Evolutionary conservation across 2,888 invertebrate species (phyloP), one percentile per base, ranked within the genome.

Genomic region (Acronicta alni): DNA sequence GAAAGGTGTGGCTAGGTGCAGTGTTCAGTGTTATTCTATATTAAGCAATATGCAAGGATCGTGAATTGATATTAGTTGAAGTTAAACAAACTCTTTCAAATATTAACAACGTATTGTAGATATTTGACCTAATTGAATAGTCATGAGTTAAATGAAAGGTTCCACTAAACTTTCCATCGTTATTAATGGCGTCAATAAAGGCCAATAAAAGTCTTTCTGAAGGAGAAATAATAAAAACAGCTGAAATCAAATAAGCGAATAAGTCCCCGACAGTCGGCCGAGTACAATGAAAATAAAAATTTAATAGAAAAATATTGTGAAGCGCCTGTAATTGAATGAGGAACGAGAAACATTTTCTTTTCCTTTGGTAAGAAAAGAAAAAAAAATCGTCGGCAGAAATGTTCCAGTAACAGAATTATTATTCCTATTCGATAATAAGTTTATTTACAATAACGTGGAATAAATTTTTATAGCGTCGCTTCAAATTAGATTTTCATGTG

Each of bases 271-370:
- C 72, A 79, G 72, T 70, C 75, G 72, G 68, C 65, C 48, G 62
- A 69, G 72, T 80, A 92, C 92, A 93, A 93, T 92, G 84, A 88
- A 83, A 91, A 90, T 89, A 89, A 89, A 89, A 90, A 89, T 89
- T 89, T 86, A 91, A 90, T 89, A 89, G 85, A 92, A 84, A 76
- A 93, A 92, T 91, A 92, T 91, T 91, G 90, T 91, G 89, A 86
- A 84, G 85, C 82, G 79, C 51, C 81, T 58, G 87, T 92, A 92
- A 92, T 91, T 85, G 81, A 88, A 93, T 93, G 83, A 91, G 75
- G 79, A 82, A 80, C 74, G 85, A 74, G 86, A 84, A 84, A 81
- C 76, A 75, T 85, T 88, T 87, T 80, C 67, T 57, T 71, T 77
- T 69, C 66, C 70, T 71, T 70, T 57, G 53, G 54, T 38, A 20